Percentiles rank a stretch among this genome's conserved stretches.
Conservation (phyloP, 2,797 vertebrate species). For the Sphaeramia orbicularis region DNA sequence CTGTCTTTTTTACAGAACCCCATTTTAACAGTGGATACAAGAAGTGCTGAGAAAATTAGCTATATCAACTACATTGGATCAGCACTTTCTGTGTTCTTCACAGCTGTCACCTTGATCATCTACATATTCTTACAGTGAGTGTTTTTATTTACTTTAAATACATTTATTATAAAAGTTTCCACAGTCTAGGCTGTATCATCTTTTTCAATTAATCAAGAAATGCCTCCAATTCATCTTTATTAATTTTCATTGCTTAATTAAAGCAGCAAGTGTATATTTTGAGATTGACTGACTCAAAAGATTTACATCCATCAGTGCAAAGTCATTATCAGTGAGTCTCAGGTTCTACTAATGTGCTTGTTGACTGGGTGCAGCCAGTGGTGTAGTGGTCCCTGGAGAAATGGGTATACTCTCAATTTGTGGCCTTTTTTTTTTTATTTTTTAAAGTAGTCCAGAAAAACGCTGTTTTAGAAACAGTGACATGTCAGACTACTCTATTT, state of each 20-base stretch:
- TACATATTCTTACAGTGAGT: constrained; percentile 76
- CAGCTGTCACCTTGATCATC: constrained; percentile 71
- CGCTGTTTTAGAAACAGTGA: too few relatives aligned
- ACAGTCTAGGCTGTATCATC: background rate
- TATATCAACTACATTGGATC: constrained; percentile 81
- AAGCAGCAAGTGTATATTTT: background rate
- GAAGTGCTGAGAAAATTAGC: constrained; percentile 45
- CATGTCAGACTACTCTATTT: too few relatives aligned
- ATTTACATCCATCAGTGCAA: too few relatives aligned
- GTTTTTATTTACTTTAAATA: background rate
- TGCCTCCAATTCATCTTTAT: background rate
- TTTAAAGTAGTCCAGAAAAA: too few relatives aligned
- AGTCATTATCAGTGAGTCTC: too few relatives aligned
- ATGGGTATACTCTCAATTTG: too few relatives aligned
- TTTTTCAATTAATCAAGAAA: background rate
- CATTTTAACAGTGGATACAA: constrained; percentile 29
- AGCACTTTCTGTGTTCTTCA: constrained; percentile 72
- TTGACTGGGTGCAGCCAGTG: too few relatives aligned
- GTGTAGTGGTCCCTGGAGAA: too few relatives aligned
- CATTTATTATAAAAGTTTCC: background rate
- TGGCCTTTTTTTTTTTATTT: too few relatives aligned
- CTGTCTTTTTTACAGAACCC: constrained; percentile 66
- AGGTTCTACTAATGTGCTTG: too few relatives aligned
- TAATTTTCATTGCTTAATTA: background rate
- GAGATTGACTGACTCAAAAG: too few relatives aligned